Conservation (phyloP, 1,140 invertebrate species). For the Drosophila arizonae region DNA sequence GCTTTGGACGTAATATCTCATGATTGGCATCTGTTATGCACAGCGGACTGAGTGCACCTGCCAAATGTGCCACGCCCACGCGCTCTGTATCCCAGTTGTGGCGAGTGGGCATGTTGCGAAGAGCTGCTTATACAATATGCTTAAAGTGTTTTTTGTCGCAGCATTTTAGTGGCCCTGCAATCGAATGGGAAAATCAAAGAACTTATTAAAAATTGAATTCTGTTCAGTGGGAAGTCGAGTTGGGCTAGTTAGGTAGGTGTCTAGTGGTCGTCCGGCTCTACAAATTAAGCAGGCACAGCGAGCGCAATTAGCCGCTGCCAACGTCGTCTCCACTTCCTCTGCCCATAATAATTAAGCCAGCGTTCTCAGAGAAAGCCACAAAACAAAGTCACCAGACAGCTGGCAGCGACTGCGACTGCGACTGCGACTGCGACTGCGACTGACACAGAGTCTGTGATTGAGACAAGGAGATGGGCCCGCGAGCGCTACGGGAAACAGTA, state of each 20-base stretch:
- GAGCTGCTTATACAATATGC: background rate
- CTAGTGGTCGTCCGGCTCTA: conserved; percentile 35
- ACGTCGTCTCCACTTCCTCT: conserved; percentile 68
- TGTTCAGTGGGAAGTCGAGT: conserved; percentile 9
- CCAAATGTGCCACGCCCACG: conserved; percentile 85
- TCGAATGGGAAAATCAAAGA: conserved; percentile 10
- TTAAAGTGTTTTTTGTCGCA: background rate
- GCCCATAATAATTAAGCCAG: conserved; percentile 75
- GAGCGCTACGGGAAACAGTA: background rate
- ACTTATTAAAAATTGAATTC: conserved; percentile 16
- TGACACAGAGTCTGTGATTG: conserved; percentile 4
- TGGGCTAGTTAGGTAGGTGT: conserved; percentile 17
- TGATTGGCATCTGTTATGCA: conserved; percentile 89
- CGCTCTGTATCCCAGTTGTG: conserved; percentile 75
- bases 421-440: background rate
- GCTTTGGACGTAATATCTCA: conserved; percentile 93
- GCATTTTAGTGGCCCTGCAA: conserved; percentile 38
- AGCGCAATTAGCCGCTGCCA: conserved; percentile 69
- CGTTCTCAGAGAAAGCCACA: conserved; percentile 58
- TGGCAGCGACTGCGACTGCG: background rate
- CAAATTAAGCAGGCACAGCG: conserved; percentile 50
- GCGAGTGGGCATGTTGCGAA: conserved; percentile 66
- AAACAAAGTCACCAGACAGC: conserved; percentile 14
- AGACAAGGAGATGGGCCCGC: conserved; percentile 1
- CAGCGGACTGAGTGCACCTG: conserved; percentile 86